Conservation (phyloP, 2,113 vertebrate genomes). For the Propithecus coquereli region DNA sequence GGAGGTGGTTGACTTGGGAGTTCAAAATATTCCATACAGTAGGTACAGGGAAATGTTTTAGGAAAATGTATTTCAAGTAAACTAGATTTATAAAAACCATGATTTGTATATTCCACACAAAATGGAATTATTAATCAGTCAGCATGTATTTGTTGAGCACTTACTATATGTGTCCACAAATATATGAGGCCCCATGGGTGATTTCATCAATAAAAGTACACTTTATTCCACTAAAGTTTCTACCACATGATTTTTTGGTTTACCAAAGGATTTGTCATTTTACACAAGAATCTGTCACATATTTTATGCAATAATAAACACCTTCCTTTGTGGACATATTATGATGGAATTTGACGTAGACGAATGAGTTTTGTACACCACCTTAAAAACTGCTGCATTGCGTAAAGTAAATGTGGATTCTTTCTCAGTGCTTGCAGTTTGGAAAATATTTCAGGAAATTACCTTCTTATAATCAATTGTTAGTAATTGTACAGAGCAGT, state of each 20-base stretch:
- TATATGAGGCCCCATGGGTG: not conserved
- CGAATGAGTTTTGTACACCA: not conserved
- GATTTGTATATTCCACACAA: not conserved
- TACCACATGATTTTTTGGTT: not conserved
- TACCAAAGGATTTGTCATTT: not conserved
- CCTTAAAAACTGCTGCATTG: not conserved
- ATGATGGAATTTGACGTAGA: not conserved
- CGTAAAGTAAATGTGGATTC: not conserved
- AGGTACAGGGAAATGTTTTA: not conserved
- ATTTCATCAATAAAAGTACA: not conserved
- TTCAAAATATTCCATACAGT: not conserved
- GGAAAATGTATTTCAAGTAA: not conserved
- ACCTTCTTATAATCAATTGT: not conserved
- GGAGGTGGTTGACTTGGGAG: not conserved
- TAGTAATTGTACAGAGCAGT: not conserved
- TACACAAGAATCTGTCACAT: not conserved
- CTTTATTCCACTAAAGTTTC: not conserved
- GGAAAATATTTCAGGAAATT: conserved; percentile 12
- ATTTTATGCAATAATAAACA: not conserved
- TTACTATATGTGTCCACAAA: not conserved
- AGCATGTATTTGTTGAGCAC: not conserved
- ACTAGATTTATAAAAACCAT: not conserved
- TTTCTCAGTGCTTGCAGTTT: not conserved
- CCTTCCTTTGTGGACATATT: not conserved
- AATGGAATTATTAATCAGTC: not conserved